phyloP scores from a whole-genome alignment of 2,113 vertebrate species.

The Clarias gariepinus region DNA sequence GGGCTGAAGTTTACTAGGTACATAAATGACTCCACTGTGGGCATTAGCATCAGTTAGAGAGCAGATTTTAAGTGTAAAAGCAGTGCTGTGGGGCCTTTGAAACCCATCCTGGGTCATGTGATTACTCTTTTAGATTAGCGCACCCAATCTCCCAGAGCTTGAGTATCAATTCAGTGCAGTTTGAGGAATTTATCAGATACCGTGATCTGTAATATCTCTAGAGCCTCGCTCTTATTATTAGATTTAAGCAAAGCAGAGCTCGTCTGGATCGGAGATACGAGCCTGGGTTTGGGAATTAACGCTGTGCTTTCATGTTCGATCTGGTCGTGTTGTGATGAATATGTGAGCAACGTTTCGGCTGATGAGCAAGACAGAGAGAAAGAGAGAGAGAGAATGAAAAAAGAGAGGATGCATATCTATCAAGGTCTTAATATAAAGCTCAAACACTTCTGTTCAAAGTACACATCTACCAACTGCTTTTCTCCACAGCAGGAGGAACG shows the following conservation, averaged over 20 bases:
- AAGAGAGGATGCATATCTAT: neutral
- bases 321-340: conserved; percentile 31
- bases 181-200: conserved; percentile 28
- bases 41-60: neutral
- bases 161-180: neutral
- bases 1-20: neutral
- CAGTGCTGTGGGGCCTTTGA: neutral
- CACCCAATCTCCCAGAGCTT: conserved; percentile 34
- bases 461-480: neutral
- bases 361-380: neutral
- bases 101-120: conserved; percentile 15
- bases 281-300: conserved; percentile 19
- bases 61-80: neutral
- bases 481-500: neutral
- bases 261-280: neutral
- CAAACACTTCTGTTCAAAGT: neutral
- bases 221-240: conserved; percentile 32
- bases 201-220: conserved; percentile 30
- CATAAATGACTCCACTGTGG: neutral
- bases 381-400: neutral
- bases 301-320: conserved; percentile 19
- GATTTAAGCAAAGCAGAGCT: conserved; percentile 20
- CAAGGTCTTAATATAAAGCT: neutral
- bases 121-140: conserved; percentile 32
- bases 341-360: conserved; percentile 23